Conservation (phyloP, 2,888 invertebrate genomes). For the Thereva unica region DNA sequence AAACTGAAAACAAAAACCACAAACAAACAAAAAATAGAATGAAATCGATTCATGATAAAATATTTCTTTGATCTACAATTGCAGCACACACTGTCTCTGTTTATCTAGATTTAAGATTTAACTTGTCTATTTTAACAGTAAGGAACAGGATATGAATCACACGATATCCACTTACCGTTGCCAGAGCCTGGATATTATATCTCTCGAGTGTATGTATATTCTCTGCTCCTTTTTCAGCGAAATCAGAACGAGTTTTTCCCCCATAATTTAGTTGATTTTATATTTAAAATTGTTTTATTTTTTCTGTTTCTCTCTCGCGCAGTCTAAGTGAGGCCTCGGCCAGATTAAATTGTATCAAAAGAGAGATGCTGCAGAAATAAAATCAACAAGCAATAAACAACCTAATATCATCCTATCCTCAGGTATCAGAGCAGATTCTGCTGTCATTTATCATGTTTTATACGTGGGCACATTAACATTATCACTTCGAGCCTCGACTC, state of each 20-base stretch:
- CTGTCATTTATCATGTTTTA: constrained; percentile 46
- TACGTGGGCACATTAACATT: constrained; percentile 45
- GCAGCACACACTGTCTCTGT: too few species aligned
- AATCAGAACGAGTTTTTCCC: constrained; percentile 12
- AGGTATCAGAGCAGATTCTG: constrained; percentile 39
- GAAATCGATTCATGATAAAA: too few species aligned
- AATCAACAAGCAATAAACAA: constrained; percentile 27
- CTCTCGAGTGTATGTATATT: not conserved
- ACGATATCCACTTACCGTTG: constrained; percentile 18
- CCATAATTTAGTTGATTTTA: constrained; percentile 3
- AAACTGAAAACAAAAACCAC: too few species aligned
- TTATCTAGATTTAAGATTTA: not conserved
- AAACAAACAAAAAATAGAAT: too few species aligned
- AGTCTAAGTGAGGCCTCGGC: constrained; percentile 20
- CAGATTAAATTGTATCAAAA: constrained; percentile 26
- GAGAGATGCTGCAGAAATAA: constrained; percentile 28
- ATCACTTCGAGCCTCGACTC: constrained; percentile 29
- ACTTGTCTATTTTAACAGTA: constrained; percentile 6
- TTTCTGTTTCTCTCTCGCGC: too few species aligned
- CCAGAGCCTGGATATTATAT: constrained; percentile 2
- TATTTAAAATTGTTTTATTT: too few species aligned
- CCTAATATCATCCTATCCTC: constrained; percentile 30
- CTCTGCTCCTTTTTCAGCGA: constrained; percentile 5
- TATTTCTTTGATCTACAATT: too few species aligned
- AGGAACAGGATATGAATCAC: constrained; percentile 29